These are phyloP conservation scores for Tuberolachnus salignus DNA, from an alignment of 2,888 invertebrate species.

Conservation along the genomic window DNA sequence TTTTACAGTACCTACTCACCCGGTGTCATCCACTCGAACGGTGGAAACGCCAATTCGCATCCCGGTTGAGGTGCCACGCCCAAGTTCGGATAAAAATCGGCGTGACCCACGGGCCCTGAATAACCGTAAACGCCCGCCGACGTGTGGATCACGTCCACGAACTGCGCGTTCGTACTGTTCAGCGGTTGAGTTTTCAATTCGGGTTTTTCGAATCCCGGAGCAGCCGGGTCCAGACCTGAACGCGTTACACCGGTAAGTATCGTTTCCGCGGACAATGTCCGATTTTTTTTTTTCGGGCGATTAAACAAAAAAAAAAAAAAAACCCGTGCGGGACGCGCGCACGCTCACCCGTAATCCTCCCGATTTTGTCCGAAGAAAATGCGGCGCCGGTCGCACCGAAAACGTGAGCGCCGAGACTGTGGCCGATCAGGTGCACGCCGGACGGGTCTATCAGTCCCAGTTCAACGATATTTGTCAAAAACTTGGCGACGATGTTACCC, in stretches of 20 bases:
- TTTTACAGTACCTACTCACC: no score
- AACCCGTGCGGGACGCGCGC: no score
- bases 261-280: no score
- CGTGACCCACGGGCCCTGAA: not conserved
- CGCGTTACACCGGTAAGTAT: no score
- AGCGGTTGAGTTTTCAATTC: conserved; percentile 56
- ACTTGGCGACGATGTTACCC: conserved; percentile 60
- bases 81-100: conserved; percentile 1
- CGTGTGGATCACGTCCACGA: conserved; percentile 11
- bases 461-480: conserved; percentile 61
- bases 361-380: conserved; percentile 41
- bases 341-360: conserved; percentile 57
- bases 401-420: conserved; percentile 57
- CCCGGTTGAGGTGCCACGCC: not conserved
- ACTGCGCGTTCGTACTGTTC: conserved; percentile 23
- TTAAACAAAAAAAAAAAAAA: no score
- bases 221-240: conserved; percentile 44
- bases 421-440: conserved; percentile 59
- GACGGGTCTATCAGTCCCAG: conserved; percentile 59
- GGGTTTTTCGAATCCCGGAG: conserved; percentile 60
- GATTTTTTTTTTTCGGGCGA: no score
- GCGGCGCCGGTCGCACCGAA: conserved; percentile 50
- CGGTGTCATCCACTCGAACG: no score
- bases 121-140: not conserved
- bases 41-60: no score